Base-by-base conservation (phyloP, 2,797 vertebrate genomes). In the Ateles fusciceps region DNA sequence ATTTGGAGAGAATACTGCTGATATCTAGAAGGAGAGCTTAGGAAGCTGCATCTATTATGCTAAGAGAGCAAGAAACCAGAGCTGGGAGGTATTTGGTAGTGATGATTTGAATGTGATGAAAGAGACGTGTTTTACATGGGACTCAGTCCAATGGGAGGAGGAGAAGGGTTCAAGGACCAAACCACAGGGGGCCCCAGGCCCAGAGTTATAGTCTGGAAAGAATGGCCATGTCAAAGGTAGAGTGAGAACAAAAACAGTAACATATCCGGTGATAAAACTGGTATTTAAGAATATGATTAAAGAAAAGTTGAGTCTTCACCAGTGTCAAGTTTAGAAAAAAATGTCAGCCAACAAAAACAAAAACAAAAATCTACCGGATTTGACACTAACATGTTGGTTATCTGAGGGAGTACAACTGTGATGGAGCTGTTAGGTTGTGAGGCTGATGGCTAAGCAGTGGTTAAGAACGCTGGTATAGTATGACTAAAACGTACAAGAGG, bases 381-480 rank as follows among this genome's bases (percentile, higher is more conserved):
- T 83, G 85, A 8, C 19, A 72, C 68, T 74, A 28, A 76, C 7
- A 2, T 30, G 8, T 4, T 44, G 24, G 42, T 78, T 64, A 78
- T 52, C 30, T 46, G 24, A 21, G 52, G 26, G 13, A 85, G 33
- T 5, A 0, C 10, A 44, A 4, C 21, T 46, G 1, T 22, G 26
- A 9, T 59, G 6, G 24, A 19, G 33, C 46, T 42, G 36, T 17
- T 36, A 11, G 21, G 4, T 33, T 80, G 26, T 30, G 48, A 74
- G 44, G 4, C 79, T 87, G 36, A 28, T 42, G 57, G 28, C 28
- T 64, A 76, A 95, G 36, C 36, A 71, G 44, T 50, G 39, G n/a
- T 7, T 22, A 22, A 79, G 28, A 50, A 7, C 14, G 50, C 64
- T 0, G 0, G 0, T 5, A 1, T 10, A 19, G 7, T 28, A 10